These are phyloP conservation scores for Sebastes umbrosus DNA, from an alignment of 2,797 vertebrate genomes.

Conservation along the genomic window DNA sequence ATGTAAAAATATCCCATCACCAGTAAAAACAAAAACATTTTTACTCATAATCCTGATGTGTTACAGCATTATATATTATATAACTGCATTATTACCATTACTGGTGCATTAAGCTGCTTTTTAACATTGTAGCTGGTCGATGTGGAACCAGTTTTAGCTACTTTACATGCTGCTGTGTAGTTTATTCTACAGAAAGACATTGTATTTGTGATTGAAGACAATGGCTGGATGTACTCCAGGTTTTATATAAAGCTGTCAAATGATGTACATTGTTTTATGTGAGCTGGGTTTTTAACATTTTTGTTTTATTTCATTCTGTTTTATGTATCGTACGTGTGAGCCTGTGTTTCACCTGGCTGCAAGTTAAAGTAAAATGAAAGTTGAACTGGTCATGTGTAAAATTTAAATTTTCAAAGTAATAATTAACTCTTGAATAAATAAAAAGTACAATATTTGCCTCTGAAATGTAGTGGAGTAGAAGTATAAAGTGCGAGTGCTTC, in stretches of 20 bases:
- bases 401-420: background rate
- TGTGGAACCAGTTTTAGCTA: background rate
- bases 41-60: background rate
- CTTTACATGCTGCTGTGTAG: background rate
- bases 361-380: background rate
- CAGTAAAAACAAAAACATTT: background rate
- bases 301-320: background rate
- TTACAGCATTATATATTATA: background rate
- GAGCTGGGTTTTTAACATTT: background rate
- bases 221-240: background rate
- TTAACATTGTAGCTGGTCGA: background rate
- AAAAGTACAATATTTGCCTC: background rate
- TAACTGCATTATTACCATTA: background rate
- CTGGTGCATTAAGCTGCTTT: background rate
- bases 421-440: background rate
- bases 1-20: background rate
- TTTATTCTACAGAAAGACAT: background rate
- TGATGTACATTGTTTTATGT: background rate
- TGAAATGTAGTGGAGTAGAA: background rate
- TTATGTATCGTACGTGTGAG: background rate
- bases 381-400: background rate
- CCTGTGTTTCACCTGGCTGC: background rate
- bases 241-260: background rate
- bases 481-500: background rate
- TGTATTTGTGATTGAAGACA: background rate